phyloP scores from a whole-genome alignment of 1,140 invertebrate species.

The Thaumetopoea pityocampa region DNA sequence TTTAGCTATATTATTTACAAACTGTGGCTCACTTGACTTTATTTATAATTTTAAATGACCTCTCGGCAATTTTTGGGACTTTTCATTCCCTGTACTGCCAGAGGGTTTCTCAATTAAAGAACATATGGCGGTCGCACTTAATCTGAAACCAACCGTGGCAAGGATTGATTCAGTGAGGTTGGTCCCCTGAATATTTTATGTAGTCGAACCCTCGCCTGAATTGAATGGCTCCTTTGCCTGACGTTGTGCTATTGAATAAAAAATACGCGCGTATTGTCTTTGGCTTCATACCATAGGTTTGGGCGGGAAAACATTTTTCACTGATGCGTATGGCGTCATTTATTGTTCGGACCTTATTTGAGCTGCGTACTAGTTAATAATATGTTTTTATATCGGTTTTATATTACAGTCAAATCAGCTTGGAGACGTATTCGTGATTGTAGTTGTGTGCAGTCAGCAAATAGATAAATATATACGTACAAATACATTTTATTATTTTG shows the following conservation, averaged over 20 bases:
- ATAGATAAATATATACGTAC: no score
- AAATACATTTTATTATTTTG: no score
- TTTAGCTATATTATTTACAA: no score
- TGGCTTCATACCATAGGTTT: constrained; percentile 7
- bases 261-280: constrained; percentile 22
- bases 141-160: constrained; percentile 17
- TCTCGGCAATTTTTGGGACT: constrained; percentile 2
- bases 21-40: no score
- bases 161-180: constrained; percentile 23
- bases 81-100: constrained; percentile 8
- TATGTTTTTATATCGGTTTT: no score
- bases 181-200: constrained; percentile 20
- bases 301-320: constrained; percentile 10
- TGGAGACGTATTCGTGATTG: no score
- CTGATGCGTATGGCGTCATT: no score
- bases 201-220: constrained; percentile 7
- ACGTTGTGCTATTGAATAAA: constrained; percentile 18
- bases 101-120: constrained; percentile 22
- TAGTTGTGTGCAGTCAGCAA: no score
- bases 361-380: background rate
- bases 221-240: constrained; percentile 14
- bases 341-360: background rate
- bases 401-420: no score
- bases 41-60: no score
- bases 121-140: constrained; percentile 26